Evolutionary conservation across 2,113 vertebrate genomes (phyloP).

Genomic region (Aramus guarauna): DNA sequence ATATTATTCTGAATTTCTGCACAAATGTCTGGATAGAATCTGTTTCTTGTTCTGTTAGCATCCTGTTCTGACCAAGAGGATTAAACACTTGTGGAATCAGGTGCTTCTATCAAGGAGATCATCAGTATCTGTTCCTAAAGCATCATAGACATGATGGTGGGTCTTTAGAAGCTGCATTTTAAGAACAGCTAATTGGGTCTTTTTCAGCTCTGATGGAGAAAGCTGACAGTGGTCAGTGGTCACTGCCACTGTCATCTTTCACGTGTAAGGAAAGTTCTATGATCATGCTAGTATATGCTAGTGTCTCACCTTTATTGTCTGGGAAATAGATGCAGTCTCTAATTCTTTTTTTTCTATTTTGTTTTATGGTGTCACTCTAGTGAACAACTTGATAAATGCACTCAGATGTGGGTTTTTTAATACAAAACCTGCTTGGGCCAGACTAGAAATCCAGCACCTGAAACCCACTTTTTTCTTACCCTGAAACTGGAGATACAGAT

Average conservation of each 20-base stretch:
- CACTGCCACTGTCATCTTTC: neutral
- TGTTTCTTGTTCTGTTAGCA: neutral
- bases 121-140: neutral
- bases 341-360: neutral
- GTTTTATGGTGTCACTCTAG: neutral
- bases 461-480: neutral
- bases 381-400: conserved; percentile 7
- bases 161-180: neutral
- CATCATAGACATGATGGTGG: neutral
- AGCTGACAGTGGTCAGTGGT: neutral
- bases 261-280: neutral
- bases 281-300: neutral
- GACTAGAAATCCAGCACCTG: neutral
- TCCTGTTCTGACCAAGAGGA: neutral
- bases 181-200: neutral
- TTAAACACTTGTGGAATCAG: neutral
- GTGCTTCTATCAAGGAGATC: neutral
- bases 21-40: neutral
- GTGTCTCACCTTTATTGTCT: conserved; percentile 22
- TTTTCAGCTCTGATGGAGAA: neutral
- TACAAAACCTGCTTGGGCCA: neutral
- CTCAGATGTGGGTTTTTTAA: neutral
- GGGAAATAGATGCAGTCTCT: conserved; percentile 28
- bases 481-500: neutral
- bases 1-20: neutral